Conservation (phyloP, 2,113 vertebrate species). For the Gobius niger region DNA sequence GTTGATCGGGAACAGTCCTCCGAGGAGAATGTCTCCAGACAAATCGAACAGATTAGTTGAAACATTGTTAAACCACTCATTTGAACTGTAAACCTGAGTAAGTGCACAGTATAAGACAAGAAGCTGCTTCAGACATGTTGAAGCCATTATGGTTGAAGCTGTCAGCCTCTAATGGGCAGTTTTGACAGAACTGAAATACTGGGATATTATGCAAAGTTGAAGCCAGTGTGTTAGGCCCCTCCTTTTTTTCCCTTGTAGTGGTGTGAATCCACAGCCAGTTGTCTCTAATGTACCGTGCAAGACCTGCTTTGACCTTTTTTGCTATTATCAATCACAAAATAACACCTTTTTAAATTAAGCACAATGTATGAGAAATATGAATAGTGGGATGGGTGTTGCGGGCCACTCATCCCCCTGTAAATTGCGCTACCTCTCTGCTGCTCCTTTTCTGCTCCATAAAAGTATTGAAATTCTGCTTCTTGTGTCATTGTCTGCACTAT, state of each 20-base stretch:
- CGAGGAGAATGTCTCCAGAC: slow-evolving; percentile 82
- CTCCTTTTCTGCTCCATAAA: too few species aligned
- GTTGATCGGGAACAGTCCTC: slow-evolving; percentile 86
- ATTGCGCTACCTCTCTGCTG: too few species aligned
- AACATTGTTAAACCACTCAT: slow-evolving; percentile 56
- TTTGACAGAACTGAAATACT: slow-evolving; percentile 5
- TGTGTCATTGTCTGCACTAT: too few species aligned
- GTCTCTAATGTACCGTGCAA: slow-evolving; percentile 8
- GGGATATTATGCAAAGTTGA: slow-evolving; percentile 51
- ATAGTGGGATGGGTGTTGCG: too few species aligned
- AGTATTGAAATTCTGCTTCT: too few species aligned
- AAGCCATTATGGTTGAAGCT: slow-evolving; percentile 49
- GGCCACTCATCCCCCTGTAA: too few species aligned
- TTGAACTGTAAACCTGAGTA: slow-evolving; percentile 23
- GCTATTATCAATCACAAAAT: neutral
- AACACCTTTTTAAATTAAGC: too few species aligned
- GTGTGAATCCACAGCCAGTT: slow-evolving; percentile 10
- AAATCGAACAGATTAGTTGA: slow-evolving; percentile 72
- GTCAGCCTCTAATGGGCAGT: slow-evolving; percentile 6
- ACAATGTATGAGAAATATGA: too few species aligned
- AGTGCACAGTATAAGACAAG: slow-evolving; percentile 50
- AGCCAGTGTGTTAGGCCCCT: neutral
- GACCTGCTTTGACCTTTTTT: slow-evolving; percentile 20
- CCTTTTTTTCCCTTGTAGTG: slow-evolving; percentile 1
- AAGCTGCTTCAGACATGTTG: slow-evolving; percentile 18